Evolutionary conservation across 2,113 vertebrate genomes (phyloP), one percentile per base, ranked within the genome.

Genomic region (Prolemur simus): DNA sequence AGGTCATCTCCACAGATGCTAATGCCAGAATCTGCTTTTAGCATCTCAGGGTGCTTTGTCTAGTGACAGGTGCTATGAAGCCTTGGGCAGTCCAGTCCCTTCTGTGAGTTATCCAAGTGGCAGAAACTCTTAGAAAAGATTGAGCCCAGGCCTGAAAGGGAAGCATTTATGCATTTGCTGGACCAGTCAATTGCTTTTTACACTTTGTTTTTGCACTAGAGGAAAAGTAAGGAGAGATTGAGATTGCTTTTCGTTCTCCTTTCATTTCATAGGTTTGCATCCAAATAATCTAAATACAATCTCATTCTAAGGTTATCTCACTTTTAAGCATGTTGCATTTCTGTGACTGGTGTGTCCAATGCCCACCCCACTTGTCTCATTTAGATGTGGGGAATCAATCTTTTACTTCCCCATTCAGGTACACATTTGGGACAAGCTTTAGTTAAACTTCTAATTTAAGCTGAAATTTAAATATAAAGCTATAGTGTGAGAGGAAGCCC

Each of bases 1-100:
- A 96, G 91, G 86, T 95, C 95, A 93, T 74, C 63, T 93, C 63
- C 12, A 4, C 45, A 88, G 66, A 89, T 6, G 10, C 87, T 86
- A 56, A 77, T 66, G 29, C 87, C 25, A 34, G 54, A 68, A 87
- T 97, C 54, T 96, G 45, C 54, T 93, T 63, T 80, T 74, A 87
- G 82, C 34, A 86, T 94, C 86, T 97, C 83, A 39, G 68, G 66
- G 88, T 76, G 42, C 78, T 97, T 87, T 96, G 68, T 85, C 49
- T 91, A 77, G 54, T 96, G 95, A 84, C 81, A 91, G 56, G n/a
- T 85, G 25, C 94, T 83, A 1, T 69, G 58, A 87, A 42, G 71
- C 66, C 73, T 77, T 78, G 49, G 58, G 78, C 73, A 94, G 81
- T 64, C 71, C 32, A 34, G 37, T 92, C 80, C 34, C 49, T 95